Base-by-base conservation (phyloP, 2,797 vertebrate genomes). In the Streptopelia turtur region DNA sequence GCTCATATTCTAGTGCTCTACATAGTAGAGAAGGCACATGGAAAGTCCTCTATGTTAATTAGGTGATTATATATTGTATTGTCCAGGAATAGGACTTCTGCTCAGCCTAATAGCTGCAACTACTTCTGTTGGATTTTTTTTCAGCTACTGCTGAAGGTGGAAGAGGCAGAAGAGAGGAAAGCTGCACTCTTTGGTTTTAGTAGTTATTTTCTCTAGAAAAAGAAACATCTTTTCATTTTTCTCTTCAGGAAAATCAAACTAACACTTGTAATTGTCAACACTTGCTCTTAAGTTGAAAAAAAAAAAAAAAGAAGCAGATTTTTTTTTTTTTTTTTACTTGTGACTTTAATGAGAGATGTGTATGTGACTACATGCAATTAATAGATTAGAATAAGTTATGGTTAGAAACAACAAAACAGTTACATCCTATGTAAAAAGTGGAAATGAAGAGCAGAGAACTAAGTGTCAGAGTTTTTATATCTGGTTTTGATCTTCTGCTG, bases 281-380 rank as follows among this genome's bases (percentile, higher is more conserved):
- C 7, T 59, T 25, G 13, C 3, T 85, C 10, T 68, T 68, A 75
- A 50, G 10, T 23, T 68, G 27, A 13, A 92, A 90, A 79, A 43
- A 43, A 43, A 6, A 41, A 10, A 37, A 39, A 39, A 37, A 37
- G 43, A 43, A 45, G 9, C 43, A 45, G 18, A 20, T 45, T 20
- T 45, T 20, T 45, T 45, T 45, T n/a, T n/a, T n/a, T 43, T 43
- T 45, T 45, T 45, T 45, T 45, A 45, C 18, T 43, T 45, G 18
- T 45, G 43, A 45, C 35, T 74, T 87, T 56, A 76, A 56, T 31
- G 27, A 74, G 35, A 65, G 43, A n/a, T 0, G 0, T 23, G 2
- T 69, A 13, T 1, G 1, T 84, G 35, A 59, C n/a, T 59, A 31
- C 0, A 0, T 70, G 47, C 28, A 74, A 8, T 61, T 83, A 74